These are phyloP conservation scores for Buathra laborator DNA, from an alignment of 2,888 invertebrate species.

Conservation along the genomic window DNA sequence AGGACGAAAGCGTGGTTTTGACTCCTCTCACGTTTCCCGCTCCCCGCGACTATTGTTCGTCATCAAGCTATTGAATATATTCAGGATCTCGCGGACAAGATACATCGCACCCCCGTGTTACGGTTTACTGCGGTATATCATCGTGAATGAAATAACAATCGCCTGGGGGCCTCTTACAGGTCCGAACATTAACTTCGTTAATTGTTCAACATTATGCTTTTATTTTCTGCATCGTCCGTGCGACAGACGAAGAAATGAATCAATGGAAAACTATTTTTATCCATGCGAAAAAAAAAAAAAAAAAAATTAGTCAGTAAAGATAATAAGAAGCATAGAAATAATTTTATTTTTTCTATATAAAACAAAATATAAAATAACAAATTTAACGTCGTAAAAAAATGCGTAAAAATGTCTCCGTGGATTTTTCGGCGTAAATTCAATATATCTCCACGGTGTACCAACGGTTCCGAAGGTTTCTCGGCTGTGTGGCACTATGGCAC, in stretches of 20 bases:
- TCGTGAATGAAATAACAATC: conserved; percentile 57
- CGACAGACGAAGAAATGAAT: background rate
- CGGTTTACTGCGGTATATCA: conserved; percentile 53
- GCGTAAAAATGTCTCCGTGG: no score
- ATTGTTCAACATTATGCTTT: conserved; percentile 8
- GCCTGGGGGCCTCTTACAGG: conserved; percentile 8
- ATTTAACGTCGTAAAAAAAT: no score
- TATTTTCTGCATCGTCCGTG: background rate
- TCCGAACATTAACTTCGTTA: conserved; percentile 14
- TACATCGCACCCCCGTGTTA: conserved; percentile 39
- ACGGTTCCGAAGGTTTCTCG: background rate
- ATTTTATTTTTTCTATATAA: no score
- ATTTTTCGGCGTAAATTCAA: no score
- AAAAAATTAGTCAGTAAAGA: background rate
- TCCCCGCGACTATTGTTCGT: conserved; percentile 64
- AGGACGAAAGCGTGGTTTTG: conserved; percentile 44
- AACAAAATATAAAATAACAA: no score
- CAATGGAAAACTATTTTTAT: background rate
- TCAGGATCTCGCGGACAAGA: conserved; percentile 56
- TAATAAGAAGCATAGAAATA: no score
- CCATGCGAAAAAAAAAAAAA: background rate
- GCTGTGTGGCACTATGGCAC: background rate
- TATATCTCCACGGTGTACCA: background rate
- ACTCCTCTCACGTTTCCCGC: conserved; percentile 62
- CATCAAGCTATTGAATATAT: conserved; percentile 68